Evolutionary conservation across 2,113 vertebrate genomes (phyloP).

Genomic region (Megaceryle maxima): DNA sequence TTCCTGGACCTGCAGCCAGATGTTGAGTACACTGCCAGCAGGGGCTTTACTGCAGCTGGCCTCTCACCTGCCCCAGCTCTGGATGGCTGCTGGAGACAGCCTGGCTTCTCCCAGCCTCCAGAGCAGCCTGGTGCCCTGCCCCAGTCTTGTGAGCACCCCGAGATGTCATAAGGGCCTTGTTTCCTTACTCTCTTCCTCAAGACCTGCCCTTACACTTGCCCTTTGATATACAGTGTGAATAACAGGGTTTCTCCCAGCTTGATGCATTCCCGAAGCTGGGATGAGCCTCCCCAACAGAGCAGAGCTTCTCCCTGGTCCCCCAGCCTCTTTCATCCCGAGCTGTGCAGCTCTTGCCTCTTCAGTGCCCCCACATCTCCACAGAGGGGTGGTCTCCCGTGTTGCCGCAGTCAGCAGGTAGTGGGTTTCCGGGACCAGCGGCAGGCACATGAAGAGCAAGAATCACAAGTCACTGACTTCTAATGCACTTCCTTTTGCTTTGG

Average conservation of each 20-base stretch:
- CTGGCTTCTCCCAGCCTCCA: background rate
- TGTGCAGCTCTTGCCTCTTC: background rate
- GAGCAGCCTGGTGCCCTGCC: background rate
- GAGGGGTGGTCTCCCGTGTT: fast-evolving
- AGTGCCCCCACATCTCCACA: fast-evolving
- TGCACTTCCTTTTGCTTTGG: fast-evolving
- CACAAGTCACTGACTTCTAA: background rate
- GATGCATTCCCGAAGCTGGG: background rate
- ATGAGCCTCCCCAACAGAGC: fast-evolving
- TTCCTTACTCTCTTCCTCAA: background rate
- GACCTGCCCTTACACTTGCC: background rate
- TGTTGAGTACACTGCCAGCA: background rate
- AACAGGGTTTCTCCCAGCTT: background rate
- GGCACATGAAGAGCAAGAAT: background rate
- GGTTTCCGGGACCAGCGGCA: background rate
- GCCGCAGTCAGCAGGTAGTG: fast-evolving
- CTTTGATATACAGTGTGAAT: background rate
- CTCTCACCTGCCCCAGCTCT: background rate
- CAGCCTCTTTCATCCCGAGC: background rate
- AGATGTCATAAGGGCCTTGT: fast-evolving
- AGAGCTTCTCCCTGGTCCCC: background rate
- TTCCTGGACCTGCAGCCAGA: background rate
- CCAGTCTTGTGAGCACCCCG: background rate
- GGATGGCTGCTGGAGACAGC: background rate
- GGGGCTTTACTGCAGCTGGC: background rate